These are phyloP conservation scores for Daptonema setosum DNA, from an alignment of 2,888 invertebrate species.

Conservation along the genomic window DNA sequence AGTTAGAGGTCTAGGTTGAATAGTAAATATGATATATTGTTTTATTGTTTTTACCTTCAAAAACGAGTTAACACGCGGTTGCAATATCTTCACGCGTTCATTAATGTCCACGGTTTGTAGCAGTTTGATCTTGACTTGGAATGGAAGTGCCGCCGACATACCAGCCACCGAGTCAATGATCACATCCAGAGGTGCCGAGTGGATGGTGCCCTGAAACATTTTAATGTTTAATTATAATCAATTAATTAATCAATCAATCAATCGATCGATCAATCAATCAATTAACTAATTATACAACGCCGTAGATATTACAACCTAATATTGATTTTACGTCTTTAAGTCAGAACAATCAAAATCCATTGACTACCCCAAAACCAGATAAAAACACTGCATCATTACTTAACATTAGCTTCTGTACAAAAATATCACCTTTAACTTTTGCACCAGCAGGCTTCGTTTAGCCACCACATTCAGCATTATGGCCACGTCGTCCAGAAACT, in stretches of 20 bases:
- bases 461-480: background rate
- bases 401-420: too few relatives aligned
- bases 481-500: background rate
- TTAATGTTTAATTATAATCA: background rate
- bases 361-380: too few relatives aligned
- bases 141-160: slow-evolving; percentile 22
- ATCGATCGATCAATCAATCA: too few relatives aligned
- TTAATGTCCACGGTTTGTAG: background rate
- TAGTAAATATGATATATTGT: background rate
- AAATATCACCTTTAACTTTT: background rate
- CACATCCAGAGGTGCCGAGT: background rate
- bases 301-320: slow-evolving; percentile 1
- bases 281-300: background rate
- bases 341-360: background rate
- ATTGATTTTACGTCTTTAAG: background rate
- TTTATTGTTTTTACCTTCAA: background rate
- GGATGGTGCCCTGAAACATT: background rate
- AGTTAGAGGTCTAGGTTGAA: too few relatives aligned
- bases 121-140: background rate
- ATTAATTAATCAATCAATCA: too few relatives aligned
- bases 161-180: background rate
- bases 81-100: background rate
- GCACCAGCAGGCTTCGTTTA: background rate
- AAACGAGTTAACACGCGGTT: background rate
- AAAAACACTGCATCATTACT: too few relatives aligned